phyloP scores from a whole-genome alignment of 2,797 vertebrate genomes.

The Chromobotia macracanthus region DNA sequence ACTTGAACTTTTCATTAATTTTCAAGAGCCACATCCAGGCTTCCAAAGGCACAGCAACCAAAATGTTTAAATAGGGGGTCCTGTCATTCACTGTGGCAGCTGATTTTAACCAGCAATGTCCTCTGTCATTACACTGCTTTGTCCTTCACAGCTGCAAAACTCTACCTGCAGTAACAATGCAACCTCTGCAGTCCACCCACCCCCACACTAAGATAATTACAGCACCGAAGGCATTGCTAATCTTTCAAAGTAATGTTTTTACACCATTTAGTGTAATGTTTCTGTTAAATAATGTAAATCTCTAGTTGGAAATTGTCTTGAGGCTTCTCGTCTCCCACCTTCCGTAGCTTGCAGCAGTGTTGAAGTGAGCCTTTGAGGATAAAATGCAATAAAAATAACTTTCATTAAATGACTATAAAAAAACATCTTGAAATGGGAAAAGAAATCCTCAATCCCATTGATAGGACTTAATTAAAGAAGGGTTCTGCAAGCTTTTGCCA shows the following conservation, averaged over 20 bases:
- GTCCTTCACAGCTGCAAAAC: constrained; percentile 26
- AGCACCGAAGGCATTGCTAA: constrained; percentile 41
- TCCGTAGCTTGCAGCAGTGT: constrained; percentile 11
- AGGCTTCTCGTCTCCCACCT: constrained; percentile 11
- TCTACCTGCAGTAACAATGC: constrained; percentile 36
- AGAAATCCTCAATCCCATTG: neutral
- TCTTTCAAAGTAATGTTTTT: constrained; percentile 54
- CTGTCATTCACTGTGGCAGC: constrained; percentile 71
- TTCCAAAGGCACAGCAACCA: constrained; percentile 72
- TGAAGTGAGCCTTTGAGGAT: constrained; percentile 12
- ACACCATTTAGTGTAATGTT: constrained; percentile 54
- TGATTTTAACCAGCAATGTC: constrained; percentile 68
- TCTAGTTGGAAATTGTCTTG: constrained; percentile 33
- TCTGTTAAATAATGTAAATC: constrained; percentile 59
- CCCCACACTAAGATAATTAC: constrained; percentile 60
- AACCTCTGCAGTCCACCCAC: neutral
- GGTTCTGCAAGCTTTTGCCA: neutral
- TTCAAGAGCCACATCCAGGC: constrained; percentile 73
- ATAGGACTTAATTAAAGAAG: neutral
- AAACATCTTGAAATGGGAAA: neutral
- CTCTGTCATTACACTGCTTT: constrained; percentile 67
- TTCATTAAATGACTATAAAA: neutral
- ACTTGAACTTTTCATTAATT: constrained; percentile 73
- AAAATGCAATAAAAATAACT: neutral
- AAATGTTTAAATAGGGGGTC: constrained; percentile 78